Percentiles rank a stretch among this genome's conserved stretches.
phyloP scores from a whole-genome alignment of 2,888 invertebrate species.

The Hypomecis atomaria region DNA sequence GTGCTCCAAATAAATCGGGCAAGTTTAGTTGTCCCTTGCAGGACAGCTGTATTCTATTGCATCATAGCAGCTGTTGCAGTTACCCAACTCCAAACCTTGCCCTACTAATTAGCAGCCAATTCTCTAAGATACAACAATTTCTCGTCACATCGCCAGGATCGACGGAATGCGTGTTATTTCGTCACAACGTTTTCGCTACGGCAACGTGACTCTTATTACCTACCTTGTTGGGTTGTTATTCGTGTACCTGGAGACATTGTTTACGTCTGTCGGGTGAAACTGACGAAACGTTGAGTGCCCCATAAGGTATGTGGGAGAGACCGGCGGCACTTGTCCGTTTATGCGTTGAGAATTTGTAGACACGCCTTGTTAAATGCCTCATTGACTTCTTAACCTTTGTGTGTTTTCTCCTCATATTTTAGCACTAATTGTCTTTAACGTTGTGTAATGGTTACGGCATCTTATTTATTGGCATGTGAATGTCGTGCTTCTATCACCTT shows the following conservation, averaged over 20 bases:
- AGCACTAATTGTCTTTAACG: constrained; percentile 40
- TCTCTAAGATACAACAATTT: constrained; percentile 57
- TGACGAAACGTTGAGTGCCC: constrained; percentile 66
- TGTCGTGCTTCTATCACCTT: background rate
- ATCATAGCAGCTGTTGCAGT: constrained; percentile 42
- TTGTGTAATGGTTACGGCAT: constrained; percentile 31
- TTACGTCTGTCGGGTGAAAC: constrained; percentile 63
- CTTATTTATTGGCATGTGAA: constrained; percentile 31
- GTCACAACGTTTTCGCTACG: constrained; percentile 41
- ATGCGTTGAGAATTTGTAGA: constrained; percentile 51
- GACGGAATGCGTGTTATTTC: constrained; percentile 61
- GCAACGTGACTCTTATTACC: constrained; percentile 44
- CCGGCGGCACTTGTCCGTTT: constrained; percentile 47
- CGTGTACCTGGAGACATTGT: constrained; percentile 52
- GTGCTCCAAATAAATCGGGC: constrained; percentile 40
- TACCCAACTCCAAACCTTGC: constrained; percentile 51
- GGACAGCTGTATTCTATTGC: constrained; percentile 32
- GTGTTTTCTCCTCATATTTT: constrained; percentile 45
- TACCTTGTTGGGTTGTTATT: constrained; percentile 46
- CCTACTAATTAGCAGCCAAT: constrained; percentile 64
- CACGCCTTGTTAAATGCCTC: constrained; percentile 44
- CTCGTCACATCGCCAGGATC: constrained; percentile 51
- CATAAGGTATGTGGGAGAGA: constrained; percentile 66
- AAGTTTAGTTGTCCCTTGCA: constrained; percentile 33
- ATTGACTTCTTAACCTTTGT: constrained; percentile 43